These are phyloP conservation scores for Trematomus loennbergii DNA, from an alignment of 2,113 vertebrate species.

Conservation along the genomic window DNA sequence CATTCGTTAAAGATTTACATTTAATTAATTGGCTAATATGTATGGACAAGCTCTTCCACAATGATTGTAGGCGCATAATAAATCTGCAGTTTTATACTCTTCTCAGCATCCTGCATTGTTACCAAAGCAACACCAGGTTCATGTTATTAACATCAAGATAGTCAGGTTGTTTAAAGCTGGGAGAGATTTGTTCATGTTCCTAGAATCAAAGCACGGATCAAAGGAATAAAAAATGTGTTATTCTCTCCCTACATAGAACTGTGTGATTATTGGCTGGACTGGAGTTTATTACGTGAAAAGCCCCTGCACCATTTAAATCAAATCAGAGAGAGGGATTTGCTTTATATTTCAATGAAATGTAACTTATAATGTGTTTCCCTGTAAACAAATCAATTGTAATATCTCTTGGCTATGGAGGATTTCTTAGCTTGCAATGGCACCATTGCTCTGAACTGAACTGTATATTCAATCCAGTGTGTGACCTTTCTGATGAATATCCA, in stretches of 20 bases:
- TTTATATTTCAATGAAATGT: conserved; percentile 33
- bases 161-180: conserved; percentile 38
- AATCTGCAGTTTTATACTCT: not conserved
- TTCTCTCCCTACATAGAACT: conserved; percentile 27
- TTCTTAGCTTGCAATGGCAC: not conserved
- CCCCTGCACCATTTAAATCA: conserved; percentile 18
- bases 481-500: not conserved
- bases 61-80: not conserved
- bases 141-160: conserved; percentile 18
- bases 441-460: not conserved
- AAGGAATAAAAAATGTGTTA: conserved; percentile 59
- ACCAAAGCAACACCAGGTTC: conserved; percentile 16
- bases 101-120: not conserved
- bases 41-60: not conserved
- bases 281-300: conserved; percentile 28
- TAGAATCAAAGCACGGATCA: conserved; percentile 54
- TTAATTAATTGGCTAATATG: conserved; percentile 9
- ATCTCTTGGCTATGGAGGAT: not conserved
- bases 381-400: not conserved
- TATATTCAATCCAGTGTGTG: not conserved
- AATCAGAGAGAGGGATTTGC: conserved; percentile 15
- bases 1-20: conserved; percentile 10
- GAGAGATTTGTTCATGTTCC: conserved; percentile 36
- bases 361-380: not conserved
- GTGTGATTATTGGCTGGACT: conserved; percentile 30